Conservation (phyloP, 2,113 vertebrate species). For the Pseudorectes ferrugineus region DNA sequence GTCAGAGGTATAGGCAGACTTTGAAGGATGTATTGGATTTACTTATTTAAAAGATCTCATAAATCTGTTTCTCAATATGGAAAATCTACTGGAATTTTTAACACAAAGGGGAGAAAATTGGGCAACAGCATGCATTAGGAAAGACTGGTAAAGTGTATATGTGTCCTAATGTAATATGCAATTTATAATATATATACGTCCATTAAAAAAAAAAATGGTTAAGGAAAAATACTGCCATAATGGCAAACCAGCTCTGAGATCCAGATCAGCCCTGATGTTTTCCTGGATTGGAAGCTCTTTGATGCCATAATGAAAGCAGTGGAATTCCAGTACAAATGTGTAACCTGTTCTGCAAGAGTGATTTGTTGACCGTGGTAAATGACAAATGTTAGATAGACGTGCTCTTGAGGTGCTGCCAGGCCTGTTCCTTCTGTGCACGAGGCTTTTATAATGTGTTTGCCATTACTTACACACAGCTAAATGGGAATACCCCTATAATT, state of each 20-base stretch:
- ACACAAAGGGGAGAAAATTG: not conserved
- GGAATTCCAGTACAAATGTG: not conserved
- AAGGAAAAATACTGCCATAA: not conserved
- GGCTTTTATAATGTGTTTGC: not conserved
- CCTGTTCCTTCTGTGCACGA: not conserved
- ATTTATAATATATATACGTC: not conserved
- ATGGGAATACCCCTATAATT: constrained; percentile 32
- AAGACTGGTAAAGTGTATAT: not conserved
- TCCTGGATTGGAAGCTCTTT: not conserved
- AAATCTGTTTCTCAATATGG: not conserved
- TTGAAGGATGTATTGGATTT: not conserved
- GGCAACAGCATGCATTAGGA: not conserved
- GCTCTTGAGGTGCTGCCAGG: not conserved
- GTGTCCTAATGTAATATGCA: not conserved
- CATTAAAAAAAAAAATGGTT: not conserved
- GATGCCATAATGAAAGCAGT: constrained; percentile 6
- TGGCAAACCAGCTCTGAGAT: not conserved
- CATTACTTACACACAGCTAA: not conserved
- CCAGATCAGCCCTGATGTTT: not conserved
- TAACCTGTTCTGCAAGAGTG: constrained; percentile 33
- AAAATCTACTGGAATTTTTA: not conserved
- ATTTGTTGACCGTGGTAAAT: not conserved
- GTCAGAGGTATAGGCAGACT: not conserved
- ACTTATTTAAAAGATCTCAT: not conserved
- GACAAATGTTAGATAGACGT: not conserved